phyloP scores from a whole-genome alignment of 2,888 invertebrate genomes.

The Isoperla grammatica region DNA sequence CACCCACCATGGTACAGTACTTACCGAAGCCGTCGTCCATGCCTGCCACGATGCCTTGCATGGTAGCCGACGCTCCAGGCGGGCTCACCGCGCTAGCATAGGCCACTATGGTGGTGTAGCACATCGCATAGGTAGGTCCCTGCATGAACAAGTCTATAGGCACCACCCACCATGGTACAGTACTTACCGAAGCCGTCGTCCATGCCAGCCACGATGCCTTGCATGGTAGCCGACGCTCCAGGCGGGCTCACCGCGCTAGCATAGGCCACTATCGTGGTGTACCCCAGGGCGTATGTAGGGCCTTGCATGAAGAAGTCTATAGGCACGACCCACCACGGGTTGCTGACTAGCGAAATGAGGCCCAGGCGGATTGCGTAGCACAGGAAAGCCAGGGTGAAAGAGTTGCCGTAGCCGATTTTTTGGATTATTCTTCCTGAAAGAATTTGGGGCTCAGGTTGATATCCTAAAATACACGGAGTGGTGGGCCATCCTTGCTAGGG shows the following conservation, averaged over 20 bases:
- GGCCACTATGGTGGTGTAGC: constrained; percentile 73
- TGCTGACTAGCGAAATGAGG: constrained; percentile 66
- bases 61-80: constrained; percentile 72
- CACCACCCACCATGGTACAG: constrained; percentile 73
- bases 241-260: constrained; percentile 60
- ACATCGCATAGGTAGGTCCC: constrained; percentile 81
- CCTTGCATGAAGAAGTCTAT: constrained; percentile 80
- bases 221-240: constrained; percentile 77
- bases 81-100: constrained; percentile 61
- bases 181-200: constrained; percentile 72
- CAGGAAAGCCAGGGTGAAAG: constrained; percentile 69
- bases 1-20: too few species aligned
- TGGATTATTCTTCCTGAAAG: constrained; percentile 67
- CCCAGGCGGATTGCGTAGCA: constrained; percentile 70
- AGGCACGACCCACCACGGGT: constrained; percentile 77
- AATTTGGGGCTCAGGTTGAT: too few species aligned
- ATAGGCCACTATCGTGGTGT: constrained; percentile 69
- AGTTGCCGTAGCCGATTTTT: constrained; percentile 68
- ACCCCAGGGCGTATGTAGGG: constrained; percentile 80
- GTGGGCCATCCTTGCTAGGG: too few species aligned
- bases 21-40: constrained; percentile 81
- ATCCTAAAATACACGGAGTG: constrained; percentile 18
- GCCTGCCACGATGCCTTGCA: constrained; percentile 82
- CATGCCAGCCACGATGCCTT: constrained; percentile 82
- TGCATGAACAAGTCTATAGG: constrained; percentile 74